These are phyloP conservation scores for Silurus glanis DNA, from an alignment of 2,113 vertebrate species.

Conservation along the genomic window DNA sequence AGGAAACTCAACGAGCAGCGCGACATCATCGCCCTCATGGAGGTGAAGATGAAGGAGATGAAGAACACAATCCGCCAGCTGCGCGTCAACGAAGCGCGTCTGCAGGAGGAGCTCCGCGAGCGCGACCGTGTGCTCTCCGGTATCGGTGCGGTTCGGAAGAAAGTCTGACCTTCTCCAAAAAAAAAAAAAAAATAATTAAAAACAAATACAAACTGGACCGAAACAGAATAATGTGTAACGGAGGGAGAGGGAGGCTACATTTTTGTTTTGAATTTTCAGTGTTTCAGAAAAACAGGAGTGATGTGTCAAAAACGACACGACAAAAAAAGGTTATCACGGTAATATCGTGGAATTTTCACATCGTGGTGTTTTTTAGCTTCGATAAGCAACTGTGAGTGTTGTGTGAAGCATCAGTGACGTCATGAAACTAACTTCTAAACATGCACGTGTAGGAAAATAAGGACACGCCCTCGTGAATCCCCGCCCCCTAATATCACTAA, in stretches of 20 bases:
- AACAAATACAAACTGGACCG: background rate
- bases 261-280: background rate
- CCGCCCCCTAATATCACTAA: too few relatives aligned
- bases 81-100: constrained; percentile 85
- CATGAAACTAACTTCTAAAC: background rate
- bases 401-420: background rate
- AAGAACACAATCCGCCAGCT: constrained; percentile 94
- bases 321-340: background rate
- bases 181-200: background rate
- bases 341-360: background rate
- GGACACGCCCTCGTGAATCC: background rate
- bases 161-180: constrained; percentile 61
- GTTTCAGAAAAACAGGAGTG: background rate
- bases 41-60: constrained; percentile 99
- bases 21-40: constrained; percentile 96
- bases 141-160: constrained; percentile 78
- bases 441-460: background rate
- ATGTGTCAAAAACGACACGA: background rate
- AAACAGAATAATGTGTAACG: background rate
- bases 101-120: constrained; percentile 91
- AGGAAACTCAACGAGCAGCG: constrained; percentile 95
- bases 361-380: background rate
- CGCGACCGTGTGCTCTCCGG: constrained; percentile 85
- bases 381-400: background rate
- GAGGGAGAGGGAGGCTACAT: too few relatives aligned